Percentiles rank a stretch among this genome's conserved stretches.
phyloP scores from a whole-genome alignment of 2,113 vertebrate genomes.

The Eleginops maclovinus region DNA sequence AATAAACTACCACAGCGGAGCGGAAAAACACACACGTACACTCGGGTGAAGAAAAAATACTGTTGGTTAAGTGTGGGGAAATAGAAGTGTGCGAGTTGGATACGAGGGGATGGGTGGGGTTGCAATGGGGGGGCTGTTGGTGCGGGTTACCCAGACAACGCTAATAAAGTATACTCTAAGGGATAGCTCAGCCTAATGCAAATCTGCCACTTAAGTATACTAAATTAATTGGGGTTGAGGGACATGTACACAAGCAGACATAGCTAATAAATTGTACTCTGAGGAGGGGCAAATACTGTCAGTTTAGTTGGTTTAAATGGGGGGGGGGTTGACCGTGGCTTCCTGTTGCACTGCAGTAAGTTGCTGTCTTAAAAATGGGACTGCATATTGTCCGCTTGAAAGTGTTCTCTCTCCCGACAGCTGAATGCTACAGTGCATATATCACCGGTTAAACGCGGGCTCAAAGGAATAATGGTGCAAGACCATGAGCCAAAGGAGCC shows the following conservation, averaged over 20 bases:
- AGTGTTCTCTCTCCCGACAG: conserved; percentile 44
- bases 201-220: conserved; percentile 64
- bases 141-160: conserved; percentile 56
- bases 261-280: conserved; percentile 58
- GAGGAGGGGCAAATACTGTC: conserved; percentile 56
- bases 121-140: neutral
- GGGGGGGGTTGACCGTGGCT: conserved; percentile 2
- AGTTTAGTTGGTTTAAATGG: conserved; percentile 55
- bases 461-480: conserved; percentile 48
- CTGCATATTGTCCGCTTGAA: conserved; percentile 44
- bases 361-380: conserved; percentile 47
- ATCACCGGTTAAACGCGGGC: conserved; percentile 52
- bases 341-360: conserved; percentile 47
- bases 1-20: conserved; percentile 76
- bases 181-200: conserved; percentile 41
- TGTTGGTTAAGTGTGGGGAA: conserved; percentile 37
- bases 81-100: conserved; percentile 48
- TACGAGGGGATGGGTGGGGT: conserved; percentile 3
- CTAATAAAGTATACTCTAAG: conserved; percentile 66
- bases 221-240: conserved; percentile 70
- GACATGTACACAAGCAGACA: conserved; percentile 62
- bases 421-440: conserved; percentile 52
- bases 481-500: neutral
- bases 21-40: conserved; percentile 56
- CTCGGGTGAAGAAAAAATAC: conserved; percentile 54